These are phyloP conservation scores for Ambastaia sidthimunki DNA, from an alignment of 2,797 vertebrate species.

Conservation along the genomic window DNA sequence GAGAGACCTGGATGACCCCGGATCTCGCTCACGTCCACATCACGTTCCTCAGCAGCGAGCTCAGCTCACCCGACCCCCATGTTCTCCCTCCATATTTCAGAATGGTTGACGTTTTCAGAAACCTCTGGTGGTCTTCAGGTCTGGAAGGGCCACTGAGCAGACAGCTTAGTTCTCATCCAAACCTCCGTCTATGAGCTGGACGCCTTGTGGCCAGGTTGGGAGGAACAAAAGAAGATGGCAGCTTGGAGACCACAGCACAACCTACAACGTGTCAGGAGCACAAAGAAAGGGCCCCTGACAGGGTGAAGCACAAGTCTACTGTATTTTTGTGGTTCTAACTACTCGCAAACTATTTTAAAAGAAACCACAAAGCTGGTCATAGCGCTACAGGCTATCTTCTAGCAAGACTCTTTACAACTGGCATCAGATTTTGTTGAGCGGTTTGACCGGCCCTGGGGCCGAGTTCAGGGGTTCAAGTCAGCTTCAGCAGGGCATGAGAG, in stretches of 20 bases:
- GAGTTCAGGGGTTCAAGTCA: conserved; percentile 31
- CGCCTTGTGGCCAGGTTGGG: conserved; percentile 37
- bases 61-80: conserved; percentile 11
- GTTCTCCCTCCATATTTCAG: conserved; percentile 23
- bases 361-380: conserved; percentile 16
- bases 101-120: conserved; percentile 46
- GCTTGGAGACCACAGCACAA: conserved; percentile 38
- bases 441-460: conserved; percentile 22
- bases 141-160: conserved; percentile 52
- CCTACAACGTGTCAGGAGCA: conserved; percentile 38
- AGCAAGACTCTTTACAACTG: conserved; percentile 23
- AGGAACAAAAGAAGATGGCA: conserved; percentile 36
- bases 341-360: conserved; percentile 31
- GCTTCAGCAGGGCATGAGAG: conserved; percentile 45
- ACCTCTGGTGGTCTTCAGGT: conserved; percentile 45
- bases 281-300: conserved; percentile 27
- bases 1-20: conserved; percentile 34
- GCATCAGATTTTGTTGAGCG: conserved; percentile 17
- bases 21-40: conserved; percentile 19
- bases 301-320: conserved; percentile 30
- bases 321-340: conserved; percentile 31
- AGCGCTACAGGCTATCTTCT: conserved; percentile 14
- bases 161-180: conserved; percentile 48
- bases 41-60: conserved; percentile 14
- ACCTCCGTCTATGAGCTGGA: conserved; percentile 23